Percentiles rank a stretch among this genome's conserved stretches.
Conservation (phyloP, 2,113 vertebrate species). For the Plestiodon gilberti region DNA sequence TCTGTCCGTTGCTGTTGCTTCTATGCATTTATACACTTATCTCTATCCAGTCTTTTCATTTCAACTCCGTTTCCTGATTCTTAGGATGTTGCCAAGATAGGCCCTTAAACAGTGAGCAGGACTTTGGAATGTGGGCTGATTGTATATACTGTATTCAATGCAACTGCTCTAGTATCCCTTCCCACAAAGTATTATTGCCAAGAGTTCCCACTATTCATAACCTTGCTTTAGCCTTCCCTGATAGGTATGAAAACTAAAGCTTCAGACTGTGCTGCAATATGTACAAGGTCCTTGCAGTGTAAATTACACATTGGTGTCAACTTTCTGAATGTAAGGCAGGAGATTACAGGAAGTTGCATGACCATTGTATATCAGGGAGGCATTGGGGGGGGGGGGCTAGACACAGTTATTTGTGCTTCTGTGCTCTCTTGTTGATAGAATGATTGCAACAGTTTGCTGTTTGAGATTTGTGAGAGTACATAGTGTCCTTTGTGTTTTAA, state of each 20-base stretch:
- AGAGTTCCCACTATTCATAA: neutral
- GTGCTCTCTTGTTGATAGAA: rapidly evolving
- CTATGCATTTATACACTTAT: neutral
- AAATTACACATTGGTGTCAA: rapidly evolving
- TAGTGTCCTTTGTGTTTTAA: neutral
- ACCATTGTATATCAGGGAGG: rapidly evolving
- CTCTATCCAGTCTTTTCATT: neutral
- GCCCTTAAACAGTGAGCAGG: neutral
- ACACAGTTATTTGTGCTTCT: neutral
- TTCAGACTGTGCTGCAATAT: neutral
- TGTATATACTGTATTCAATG: neutral
- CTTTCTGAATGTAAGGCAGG: neutral
- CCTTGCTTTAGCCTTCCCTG: neutral
- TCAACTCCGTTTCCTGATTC: neutral
- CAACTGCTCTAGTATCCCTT: neutral
- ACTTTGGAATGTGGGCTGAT: too few species aligned
- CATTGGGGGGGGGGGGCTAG: neutral
- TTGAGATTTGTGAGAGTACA: rapidly evolving
- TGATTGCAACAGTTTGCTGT: neutral
- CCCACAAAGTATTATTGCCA: neutral
- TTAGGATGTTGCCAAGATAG: neutral
- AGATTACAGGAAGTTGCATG: conserved; percentile 6
- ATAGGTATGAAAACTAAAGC: neutral
- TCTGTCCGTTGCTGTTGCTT: neutral
- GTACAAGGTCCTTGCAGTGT: rapidly evolving